phyloP scores from a whole-genome alignment of 1,140 invertebrate genomes.

The Goniozus legneri region DNA sequence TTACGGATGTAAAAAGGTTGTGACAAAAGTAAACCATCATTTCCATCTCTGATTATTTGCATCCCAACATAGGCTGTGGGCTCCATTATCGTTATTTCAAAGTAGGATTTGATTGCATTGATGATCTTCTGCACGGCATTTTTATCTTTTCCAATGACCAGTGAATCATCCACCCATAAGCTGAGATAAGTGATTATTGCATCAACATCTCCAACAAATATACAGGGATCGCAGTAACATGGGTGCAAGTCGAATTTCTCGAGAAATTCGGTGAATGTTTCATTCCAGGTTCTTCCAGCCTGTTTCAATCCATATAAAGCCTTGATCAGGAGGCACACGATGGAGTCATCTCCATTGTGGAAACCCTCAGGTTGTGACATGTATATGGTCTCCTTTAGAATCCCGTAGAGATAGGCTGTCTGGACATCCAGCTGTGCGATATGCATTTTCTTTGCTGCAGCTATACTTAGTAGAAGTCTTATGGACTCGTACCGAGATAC shows the following conservation, averaged over 20 bases:
- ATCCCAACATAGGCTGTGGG: neutral
- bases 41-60: neutral
- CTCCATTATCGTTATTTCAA: neutral
- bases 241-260: neutral
- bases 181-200: neutral
- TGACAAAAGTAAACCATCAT: neutral
- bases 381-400: conserved; percentile 26
- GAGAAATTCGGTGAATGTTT: neutral
- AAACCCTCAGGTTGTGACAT: conserved; percentile 24
- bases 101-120: neutral
- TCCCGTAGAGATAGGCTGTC: conserved; percentile 8
- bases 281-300: conserved; percentile 3
- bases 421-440: conserved; percentile 32
- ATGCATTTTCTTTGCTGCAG: conserved; percentile 13
- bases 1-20: neutral
- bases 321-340: neutral
- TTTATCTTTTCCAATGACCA: neutral
- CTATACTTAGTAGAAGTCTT: conserved; percentile 27
- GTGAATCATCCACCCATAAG: neutral
- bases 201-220: neutral
- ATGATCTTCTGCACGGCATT: neutral
- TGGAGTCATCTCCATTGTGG: neutral
- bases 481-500: too few species aligned
- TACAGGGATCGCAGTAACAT: neutral
- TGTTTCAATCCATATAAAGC: conserved; percentile 7